Conservation (phyloP, 2,797 vertebrate genomes). For the Anabacerthia variegaticeps region DNA sequence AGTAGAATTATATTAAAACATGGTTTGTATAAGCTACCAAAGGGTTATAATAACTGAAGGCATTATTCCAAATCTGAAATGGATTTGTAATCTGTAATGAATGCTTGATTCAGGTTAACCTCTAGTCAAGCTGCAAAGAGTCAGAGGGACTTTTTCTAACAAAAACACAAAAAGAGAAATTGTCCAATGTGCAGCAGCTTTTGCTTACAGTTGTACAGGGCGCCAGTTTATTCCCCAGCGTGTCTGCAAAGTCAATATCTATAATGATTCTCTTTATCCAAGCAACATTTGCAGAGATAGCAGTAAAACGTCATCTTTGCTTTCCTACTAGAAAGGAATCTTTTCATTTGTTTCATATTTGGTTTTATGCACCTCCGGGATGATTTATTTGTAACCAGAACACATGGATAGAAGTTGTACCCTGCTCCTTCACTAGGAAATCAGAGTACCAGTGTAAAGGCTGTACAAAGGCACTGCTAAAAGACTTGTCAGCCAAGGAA, state of each 20-base stretch:
- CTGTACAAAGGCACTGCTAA: not conserved
- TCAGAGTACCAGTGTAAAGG: not conserved
- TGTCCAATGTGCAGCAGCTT: not conserved
- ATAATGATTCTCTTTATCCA: not conserved
- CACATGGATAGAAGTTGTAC: not conserved
- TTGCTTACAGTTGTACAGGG: not conserved
- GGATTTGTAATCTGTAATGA: not conserved
- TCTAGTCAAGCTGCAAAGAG: not conserved
- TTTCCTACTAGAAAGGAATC: not conserved
- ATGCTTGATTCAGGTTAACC: not conserved
- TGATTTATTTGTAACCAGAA: not conserved
- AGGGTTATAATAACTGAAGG: not conserved
- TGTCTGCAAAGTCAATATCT: not conserved
- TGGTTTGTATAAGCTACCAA: not conserved
- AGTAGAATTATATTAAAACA: not conserved
- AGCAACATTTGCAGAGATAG: not conserved
- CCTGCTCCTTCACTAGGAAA: not conserved
- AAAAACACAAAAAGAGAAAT: not conserved
- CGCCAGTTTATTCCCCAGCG: not conserved
- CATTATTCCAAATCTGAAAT: not conserved
- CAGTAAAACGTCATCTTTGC: not conserved
- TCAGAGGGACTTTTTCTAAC: not conserved
- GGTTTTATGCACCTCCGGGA: not conserved
- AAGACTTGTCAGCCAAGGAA: not conserved
- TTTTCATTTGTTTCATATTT: not conserved